These are phyloP conservation scores for Colius striatus DNA, from an alignment of 2,113 vertebrate genomes.

Conservation along the genomic window DNA sequence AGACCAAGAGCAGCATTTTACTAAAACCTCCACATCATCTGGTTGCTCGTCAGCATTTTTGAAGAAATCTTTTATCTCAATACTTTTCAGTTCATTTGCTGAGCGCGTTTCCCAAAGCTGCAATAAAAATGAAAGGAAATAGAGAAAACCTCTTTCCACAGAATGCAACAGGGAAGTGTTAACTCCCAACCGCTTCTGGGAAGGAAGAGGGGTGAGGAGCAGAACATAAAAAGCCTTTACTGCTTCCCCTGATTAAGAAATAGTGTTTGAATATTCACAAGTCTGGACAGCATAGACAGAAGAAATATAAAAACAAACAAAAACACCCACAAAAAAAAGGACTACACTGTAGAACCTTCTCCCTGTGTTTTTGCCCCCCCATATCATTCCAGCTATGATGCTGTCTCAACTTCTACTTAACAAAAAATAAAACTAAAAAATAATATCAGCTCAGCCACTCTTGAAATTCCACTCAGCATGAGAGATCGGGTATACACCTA, in stretches of 20 bases:
- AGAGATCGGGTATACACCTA: background rate
- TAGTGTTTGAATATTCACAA: background rate
- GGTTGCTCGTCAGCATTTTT: slow-evolving; percentile 72
- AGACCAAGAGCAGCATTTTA: slow-evolving; percentile 92
- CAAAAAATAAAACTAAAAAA: background rate
- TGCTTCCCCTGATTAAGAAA: background rate
- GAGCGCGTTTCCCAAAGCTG: slow-evolving; percentile 87
- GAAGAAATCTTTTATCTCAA: slow-evolving; percentile 82
- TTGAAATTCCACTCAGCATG: background rate
- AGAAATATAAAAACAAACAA: background rate
- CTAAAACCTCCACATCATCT: slow-evolving; percentile 82
- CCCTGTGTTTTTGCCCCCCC: background rate
- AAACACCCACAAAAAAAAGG: background rate
- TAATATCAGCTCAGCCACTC: background rate
- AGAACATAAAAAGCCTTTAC: background rate
- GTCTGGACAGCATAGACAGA: background rate
- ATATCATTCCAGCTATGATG: background rate
- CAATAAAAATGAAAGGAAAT: background rate
- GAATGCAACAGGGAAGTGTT: background rate
- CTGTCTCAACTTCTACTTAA: background rate
- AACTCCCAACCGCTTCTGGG: background rate
- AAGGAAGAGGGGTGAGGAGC: background rate
- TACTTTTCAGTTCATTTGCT: slow-evolving; percentile 86
- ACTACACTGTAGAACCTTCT: background rate
- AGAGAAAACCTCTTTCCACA: background rate